Evolutionary conservation across 2,113 vertebrate species (phyloP), one percentile per base, ranked within the genome.

Genomic region (Saguinus midas): DNA sequence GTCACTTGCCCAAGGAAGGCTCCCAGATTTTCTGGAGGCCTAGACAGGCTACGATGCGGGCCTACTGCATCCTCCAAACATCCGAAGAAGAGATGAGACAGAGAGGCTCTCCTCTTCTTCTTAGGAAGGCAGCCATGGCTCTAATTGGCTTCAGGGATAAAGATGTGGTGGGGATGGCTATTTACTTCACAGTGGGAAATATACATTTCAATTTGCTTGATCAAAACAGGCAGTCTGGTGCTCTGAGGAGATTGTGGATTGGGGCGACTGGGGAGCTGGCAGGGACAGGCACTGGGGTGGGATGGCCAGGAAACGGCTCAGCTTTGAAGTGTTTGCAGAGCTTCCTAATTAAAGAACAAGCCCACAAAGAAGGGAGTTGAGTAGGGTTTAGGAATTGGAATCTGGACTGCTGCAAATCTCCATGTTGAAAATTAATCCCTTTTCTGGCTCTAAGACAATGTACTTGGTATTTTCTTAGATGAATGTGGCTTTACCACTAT

Each of bases 111-210:
- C 68, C 50, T 45, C 48, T 58, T 95, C 86, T 52, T 23, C 90
- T 43, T 37, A 48, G 52, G 83, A 91, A 96, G 92, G 78, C 76
- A 85, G 87, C 89, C 86, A 73, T 68, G 86, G 58, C 92, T 96
- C 68, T 95, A 96, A 95, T 76, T 96, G 95, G 90, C 80, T 96
- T 75, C 10, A 0, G 92, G 87, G 94, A 95, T 72, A 66, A 96
- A 96, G 90, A 92, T 81, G 64, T 66, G 75, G 80, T 66, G 83
- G 45, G 76, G 75, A 75, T 66, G 55, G 80, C 92, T 96, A 90
- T 97, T 98, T 96, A 97, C 89, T 68, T 78, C 94, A 96, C 94
- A 96, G 96, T 66, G 20, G 95, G 94, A 94, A 96, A 64, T 75
- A 87, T 81, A 81, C 70, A 81, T 94, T 95, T 94, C 91, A 68